Base-by-base conservation (phyloP, 64 coral and sea anemone species). In the Stichodactyla mertensii region DNA sequence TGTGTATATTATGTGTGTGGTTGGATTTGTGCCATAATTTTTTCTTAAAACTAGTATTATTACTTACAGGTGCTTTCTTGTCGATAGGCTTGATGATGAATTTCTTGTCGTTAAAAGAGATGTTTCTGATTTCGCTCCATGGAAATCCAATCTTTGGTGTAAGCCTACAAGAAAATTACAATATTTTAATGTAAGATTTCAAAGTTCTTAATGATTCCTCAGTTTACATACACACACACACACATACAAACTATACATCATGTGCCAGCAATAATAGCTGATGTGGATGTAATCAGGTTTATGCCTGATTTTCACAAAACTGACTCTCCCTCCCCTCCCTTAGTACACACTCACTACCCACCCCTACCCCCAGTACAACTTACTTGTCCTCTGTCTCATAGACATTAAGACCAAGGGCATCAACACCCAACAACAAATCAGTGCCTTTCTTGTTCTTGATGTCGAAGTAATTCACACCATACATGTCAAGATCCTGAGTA, bases 21-120 rank as follows among this genome's bases (percentile, higher is more conserved):
- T 4, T 28, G 71, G 71, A 11, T 78, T 62, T 16, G 19, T 18
- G 12, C 12, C 6, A 66, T 66, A 66, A n/a, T 66, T n/a, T 66
- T 66, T 9, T 22, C 19, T 45, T 45, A 2, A 45, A 16, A 16
- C 19, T 16, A 6, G 18, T 6, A 66, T 7, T 5, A 15, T 27
- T 20, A 93, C 92, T 91, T 87, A 97, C 95, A 12, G 95, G 95
- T 84, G 95, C 91, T 89, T 97, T 97, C 87, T 97, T 97, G 86
- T 97, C 95, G 57, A 97, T 97, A 2, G 95, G 92, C 85, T 97
- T 97, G 82, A 97, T 97, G 8, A 88, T 82, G 87, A 97, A 97
- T 87, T 98, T 98, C 89, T 98, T 98, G 83, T 98, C 95, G 88
- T 98, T 98, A 55, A 98, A 98, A 0, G 95, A 98, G 70, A 98